These are phyloP conservation scores for Euschistus heros DNA, from an alignment of 1,140 invertebrate species.

Conservation along the genomic window DNA sequence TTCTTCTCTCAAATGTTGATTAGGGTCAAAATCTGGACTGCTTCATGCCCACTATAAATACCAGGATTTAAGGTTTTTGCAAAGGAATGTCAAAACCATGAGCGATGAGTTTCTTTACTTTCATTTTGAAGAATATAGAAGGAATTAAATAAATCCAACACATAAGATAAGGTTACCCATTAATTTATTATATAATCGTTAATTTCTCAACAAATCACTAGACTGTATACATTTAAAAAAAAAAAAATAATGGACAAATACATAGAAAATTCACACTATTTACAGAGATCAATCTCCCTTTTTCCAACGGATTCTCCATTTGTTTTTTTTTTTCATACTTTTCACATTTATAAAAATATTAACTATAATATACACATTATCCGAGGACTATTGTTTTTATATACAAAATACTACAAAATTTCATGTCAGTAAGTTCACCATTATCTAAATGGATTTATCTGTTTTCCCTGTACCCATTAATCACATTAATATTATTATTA, in stretches of 20 bases:
- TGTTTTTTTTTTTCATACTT: conserved; percentile 7
- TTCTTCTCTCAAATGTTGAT: too few relatives aligned
- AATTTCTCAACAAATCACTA: conserved; percentile 18
- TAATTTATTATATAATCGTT: conserved; percentile 24
- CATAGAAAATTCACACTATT: conserved; percentile 26
- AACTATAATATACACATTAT: conserved; percentile 20
- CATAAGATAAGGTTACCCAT: conserved; percentile 17
- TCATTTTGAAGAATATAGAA: too few relatives aligned
- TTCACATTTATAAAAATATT: conserved; percentile 18
- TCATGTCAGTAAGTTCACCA: neutral
- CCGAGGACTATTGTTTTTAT: conserved; percentile 1
- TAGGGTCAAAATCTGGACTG: too few relatives aligned
- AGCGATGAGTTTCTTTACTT: too few relatives aligned
- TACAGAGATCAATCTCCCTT: conserved; percentile 25
- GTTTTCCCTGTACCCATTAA: conserved; percentile 7
- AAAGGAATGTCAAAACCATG: too few relatives aligned
- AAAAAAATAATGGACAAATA: conserved; percentile 25
- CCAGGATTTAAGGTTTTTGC: too few relatives aligned
- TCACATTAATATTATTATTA: conserved; percentile 1
- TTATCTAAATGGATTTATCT: conserved; percentile 1
- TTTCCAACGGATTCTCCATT: conserved; percentile 2
- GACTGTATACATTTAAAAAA: conserved; percentile 11
- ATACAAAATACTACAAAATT: conserved; percentile 15
- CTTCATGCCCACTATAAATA: too few relatives aligned
- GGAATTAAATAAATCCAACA: too few relatives aligned